Conservation (phyloP, 2,797 vertebrate species). For the Buphagus erythrorhynchus region DNA sequence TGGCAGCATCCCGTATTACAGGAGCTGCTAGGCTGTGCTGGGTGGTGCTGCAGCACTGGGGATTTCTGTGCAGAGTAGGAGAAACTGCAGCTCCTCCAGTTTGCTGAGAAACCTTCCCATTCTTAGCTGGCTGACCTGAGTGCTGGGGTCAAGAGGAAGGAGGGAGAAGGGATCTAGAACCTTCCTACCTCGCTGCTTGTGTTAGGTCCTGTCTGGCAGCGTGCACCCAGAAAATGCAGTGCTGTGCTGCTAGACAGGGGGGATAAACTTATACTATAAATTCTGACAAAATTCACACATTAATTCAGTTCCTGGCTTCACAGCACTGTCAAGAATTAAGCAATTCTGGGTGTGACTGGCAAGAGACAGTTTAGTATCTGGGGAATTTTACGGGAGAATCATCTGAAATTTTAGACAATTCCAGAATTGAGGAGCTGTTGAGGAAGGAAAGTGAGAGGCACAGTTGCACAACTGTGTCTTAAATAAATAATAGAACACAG, state of each 20-base stretch:
- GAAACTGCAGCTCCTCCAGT: background rate
- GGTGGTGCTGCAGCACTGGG: background rate
- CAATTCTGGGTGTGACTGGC: conserved; percentile 50
- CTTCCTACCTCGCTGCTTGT: background rate
- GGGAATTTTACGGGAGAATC: conserved; percentile 16
- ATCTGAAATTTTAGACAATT: conserved; percentile 7
- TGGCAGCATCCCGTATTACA: background rate
- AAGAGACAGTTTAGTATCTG: background rate
- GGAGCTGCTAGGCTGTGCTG: background rate
- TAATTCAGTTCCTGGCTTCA: background rate
- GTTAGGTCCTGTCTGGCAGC: background rate
- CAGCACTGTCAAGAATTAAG: conserved; percentile 4
- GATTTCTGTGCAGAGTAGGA: background rate
- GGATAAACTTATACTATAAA: background rate
- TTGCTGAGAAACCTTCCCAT: background rate
- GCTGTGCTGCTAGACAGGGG: background rate
- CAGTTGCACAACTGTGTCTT: background rate
- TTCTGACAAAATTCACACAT: background rate
- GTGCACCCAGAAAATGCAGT: background rate
- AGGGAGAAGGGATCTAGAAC: background rate
- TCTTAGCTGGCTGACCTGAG: background rate
- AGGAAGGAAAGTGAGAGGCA: background rate
- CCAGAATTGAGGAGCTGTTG: background rate
- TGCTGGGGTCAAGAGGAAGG: background rate
- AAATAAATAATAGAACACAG: background rate